Base-by-base conservation (phyloP, 2,888 invertebrate genomes). In the Halictus quadricinctus region DNA sequence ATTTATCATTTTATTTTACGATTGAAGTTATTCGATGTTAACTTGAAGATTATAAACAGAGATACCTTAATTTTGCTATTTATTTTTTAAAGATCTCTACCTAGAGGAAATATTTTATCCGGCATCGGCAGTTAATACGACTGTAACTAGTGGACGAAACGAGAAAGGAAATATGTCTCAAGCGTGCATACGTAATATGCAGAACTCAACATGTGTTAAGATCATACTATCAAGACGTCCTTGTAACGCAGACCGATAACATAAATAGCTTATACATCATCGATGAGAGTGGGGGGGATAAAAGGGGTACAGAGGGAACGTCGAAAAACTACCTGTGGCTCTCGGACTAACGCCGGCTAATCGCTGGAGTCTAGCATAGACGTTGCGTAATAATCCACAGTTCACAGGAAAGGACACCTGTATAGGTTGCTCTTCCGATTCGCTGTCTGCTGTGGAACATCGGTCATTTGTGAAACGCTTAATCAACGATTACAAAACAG, bases 351-450 rank as follows among this genome's bases (percentile, higher is more conserved):
- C 80, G 64, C 76, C 74, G 66, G 70, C 69, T 86, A 83, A 76
- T 83, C 77, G 79, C 73, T 77, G 76, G 78, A 86, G 78, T 66
- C 79, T 84, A 41, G 80, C 58, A 77, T 12, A 76, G 43, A 46
- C 41, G 83, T 91, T 91, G 87, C 90, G 78, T 88, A 92, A 91
- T 78, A 83, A 86, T 89, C 86, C 86, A 85, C 83, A 88, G 87
- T 88, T 81, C 87, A 83, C 76, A 79, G 46, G 82, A 76, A 80
- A 83, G 76, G 76, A 72, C 89, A 91, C 88, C 88, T 91, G 88
- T 21, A 50, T 54, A 58, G 79, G 41, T 73, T 76, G 74, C 60
- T 48, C 87, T 82, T 85, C 76, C 79, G 74, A 86, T 78, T 74
- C 79, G 64, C 48, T 69, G 76, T 70, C 70, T 48, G 43, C 73